Percentiles rank a stretch among this genome's conserved stretches.
These are phyloP conservation scores for Stramonita haemastoma DNA, from an alignment of 2,888 invertebrate species.

Conservation along the genomic window DNA sequence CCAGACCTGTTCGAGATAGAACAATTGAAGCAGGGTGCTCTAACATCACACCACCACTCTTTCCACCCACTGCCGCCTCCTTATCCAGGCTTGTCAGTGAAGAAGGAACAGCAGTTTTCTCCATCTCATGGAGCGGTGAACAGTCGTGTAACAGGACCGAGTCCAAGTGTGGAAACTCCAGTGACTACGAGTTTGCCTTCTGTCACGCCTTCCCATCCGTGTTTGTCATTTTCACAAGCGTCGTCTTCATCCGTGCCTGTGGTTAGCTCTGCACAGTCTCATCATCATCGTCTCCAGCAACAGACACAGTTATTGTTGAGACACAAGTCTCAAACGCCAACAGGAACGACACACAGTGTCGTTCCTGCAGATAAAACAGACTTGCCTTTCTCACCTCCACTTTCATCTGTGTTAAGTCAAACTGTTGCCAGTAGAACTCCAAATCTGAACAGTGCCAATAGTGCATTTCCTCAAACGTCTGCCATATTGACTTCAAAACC, in stretches of 20 bases:
- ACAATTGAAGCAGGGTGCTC: neutral
- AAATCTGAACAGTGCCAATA: neutral
- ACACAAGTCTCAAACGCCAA: slow-evolving; percentile 30
- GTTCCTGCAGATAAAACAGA: slow-evolving; percentile 9
- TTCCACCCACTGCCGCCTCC: slow-evolving; percentile 48
- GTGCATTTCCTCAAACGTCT: slow-evolving; percentile 37
- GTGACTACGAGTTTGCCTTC: slow-evolving; percentile 45
- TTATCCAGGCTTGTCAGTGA: slow-evolving; percentile 49
- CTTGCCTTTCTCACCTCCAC: slow-evolving; percentile 45
- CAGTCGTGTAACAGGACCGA: slow-evolving; percentile 28
- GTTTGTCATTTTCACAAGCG: slow-evolving; percentile 30
- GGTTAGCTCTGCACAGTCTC: slow-evolving; percentile 39
- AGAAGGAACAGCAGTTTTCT: slow-evolving; percentile 51
- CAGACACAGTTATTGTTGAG: slow-evolving; percentile 30
- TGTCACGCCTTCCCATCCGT: slow-evolving; percentile 40
- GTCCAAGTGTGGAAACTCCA: slow-evolving; percentile 15
- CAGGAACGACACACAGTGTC: neutral
- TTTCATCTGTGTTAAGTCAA: slow-evolving; percentile 33
- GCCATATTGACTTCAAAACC: slow-evolving; percentile 37
- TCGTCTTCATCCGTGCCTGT: slow-evolving; percentile 35
- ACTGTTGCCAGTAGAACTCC: slow-evolving; percentile 10
- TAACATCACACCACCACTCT: slow-evolving; percentile 4
- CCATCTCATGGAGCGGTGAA: slow-evolving; percentile 43
- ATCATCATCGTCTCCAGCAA: slow-evolving; percentile 39
- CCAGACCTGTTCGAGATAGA: neutral